These are phyloP conservation scores for Procambarus clarkii DNA, from an alignment of 1,140 invertebrate genomes.

Conservation along the genomic window DNA sequence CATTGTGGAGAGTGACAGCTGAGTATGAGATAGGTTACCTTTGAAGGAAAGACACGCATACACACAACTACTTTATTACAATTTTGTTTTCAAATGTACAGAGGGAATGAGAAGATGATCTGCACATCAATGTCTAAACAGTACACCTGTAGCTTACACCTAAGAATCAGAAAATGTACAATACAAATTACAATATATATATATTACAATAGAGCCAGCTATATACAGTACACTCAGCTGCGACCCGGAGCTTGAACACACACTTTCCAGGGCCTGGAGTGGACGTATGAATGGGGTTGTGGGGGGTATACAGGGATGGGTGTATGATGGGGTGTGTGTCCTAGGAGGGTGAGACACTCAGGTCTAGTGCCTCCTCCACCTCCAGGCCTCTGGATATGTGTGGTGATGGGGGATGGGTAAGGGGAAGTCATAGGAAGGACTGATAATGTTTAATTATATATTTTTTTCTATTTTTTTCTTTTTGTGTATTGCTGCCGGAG, in stretches of 20 bases:
- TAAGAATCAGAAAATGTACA: background rate
- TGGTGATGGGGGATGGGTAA: background rate
- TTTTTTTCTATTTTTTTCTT: no score
- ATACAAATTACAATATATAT: background rate
- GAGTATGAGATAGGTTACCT: no score
- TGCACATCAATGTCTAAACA: background rate
- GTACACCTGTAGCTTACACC: background rate
- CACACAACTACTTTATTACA: constrained; percentile 16
- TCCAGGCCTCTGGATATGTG: background rate
- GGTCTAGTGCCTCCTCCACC: background rate
- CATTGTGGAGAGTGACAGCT: no score
- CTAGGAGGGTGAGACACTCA: background rate
- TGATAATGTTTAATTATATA: no score
- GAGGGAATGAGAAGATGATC: background rate
- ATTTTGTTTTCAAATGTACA: background rate
- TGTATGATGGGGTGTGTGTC: background rate
- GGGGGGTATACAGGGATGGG: background rate
- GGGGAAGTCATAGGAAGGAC: no score
- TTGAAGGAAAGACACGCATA: background rate
- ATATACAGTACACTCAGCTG: constrained; percentile 9
- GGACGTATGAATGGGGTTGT: no score
- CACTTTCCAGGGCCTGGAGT: background rate
- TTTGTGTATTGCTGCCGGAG: no score
- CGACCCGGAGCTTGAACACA: background rate
- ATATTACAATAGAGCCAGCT: background rate